Evolutionary conservation across 2,113 vertebrate species (phyloP).

Genomic region (Mus spicilegus): DNA sequence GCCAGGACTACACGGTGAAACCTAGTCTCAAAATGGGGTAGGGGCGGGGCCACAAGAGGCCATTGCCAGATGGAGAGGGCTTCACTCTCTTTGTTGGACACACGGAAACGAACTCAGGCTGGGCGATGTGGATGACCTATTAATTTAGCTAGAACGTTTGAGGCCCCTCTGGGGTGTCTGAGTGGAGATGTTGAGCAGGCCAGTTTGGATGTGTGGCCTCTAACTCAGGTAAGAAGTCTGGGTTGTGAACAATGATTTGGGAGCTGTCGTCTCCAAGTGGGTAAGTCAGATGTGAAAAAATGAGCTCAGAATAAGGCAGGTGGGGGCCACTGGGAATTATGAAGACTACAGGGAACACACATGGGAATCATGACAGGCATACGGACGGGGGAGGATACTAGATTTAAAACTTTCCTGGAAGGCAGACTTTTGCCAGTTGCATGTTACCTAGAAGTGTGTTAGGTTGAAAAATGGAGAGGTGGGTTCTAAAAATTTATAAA

Average conservation of each 20-base stretch:
- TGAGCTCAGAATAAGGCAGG: not conserved
- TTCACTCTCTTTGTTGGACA: not conserved
- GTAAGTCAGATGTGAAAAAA: not conserved
- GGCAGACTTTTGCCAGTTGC: not conserved
- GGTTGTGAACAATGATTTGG: not conserved
- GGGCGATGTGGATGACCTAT: no score
- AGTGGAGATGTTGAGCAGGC: not conserved
- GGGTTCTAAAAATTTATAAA: not conserved
- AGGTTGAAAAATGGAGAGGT: not conserved
- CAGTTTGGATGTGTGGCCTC: not conserved
- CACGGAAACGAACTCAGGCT: not conserved
- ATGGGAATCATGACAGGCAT: not conserved
- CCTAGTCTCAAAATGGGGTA: not conserved
- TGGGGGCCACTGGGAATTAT: not conserved
- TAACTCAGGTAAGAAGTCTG: not conserved
- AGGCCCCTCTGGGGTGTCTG: not conserved
- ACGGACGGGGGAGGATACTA: not conserved
- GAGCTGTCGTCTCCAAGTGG: not conserved
- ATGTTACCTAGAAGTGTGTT: not conserved
- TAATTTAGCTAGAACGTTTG: not conserved
- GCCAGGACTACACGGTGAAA: not conserved
- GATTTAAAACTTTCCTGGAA: not conserved
- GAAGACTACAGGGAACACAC: not conserved
- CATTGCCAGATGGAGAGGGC: not conserved
- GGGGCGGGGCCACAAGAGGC: not conserved